A percentile compares a stretch with the other conserved stretches of the same genome.
Conservation (phyloP, 2,113 vertebrate genomes). For the Lycaon pictus region DNA sequence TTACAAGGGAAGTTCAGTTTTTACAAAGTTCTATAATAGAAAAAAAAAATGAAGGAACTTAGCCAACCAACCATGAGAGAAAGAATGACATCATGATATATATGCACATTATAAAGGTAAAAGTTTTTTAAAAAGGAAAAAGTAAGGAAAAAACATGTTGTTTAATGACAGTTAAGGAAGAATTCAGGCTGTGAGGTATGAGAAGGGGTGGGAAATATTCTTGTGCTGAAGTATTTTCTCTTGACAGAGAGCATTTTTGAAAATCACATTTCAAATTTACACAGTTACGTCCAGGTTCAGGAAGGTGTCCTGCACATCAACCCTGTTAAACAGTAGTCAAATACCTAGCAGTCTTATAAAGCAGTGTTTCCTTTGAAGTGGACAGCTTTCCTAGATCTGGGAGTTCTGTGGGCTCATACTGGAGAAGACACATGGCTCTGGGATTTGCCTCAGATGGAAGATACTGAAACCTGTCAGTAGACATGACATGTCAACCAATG, state of each 20-base stretch:
- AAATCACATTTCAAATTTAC: conserved; percentile 44
- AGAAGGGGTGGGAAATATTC: not conserved
- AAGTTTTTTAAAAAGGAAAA: not conserved
- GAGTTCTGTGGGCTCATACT: not conserved
- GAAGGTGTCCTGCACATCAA: not conserved
- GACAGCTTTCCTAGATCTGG: not conserved
- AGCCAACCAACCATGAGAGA: not conserved
- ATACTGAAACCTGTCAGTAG: not conserved
- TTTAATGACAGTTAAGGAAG: not conserved
- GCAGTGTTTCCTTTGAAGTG: not conserved
- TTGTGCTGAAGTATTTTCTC: not conserved
- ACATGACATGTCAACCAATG: not conserved
- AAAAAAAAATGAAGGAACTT: conserved; percentile 40
- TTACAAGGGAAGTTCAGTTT: conserved; percentile 58
- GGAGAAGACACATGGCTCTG: not conserved
- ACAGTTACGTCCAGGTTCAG: not conserved
- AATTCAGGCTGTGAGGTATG: not conserved
- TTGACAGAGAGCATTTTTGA: not conserved
- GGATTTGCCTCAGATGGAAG: not conserved
- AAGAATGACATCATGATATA: conserved; percentile 52
- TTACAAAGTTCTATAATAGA: not conserved
- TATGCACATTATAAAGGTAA: not conserved
- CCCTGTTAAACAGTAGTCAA: not conserved
- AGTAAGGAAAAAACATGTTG: not conserved
- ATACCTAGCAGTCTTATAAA: not conserved